A percentile compares a stretch with the other conserved stretches of the same genome.
These are phyloP conservation scores for Catamblyrhynchus diadema DNA, from an alignment of 2,797 vertebrate species.

Conservation along the genomic window DNA sequence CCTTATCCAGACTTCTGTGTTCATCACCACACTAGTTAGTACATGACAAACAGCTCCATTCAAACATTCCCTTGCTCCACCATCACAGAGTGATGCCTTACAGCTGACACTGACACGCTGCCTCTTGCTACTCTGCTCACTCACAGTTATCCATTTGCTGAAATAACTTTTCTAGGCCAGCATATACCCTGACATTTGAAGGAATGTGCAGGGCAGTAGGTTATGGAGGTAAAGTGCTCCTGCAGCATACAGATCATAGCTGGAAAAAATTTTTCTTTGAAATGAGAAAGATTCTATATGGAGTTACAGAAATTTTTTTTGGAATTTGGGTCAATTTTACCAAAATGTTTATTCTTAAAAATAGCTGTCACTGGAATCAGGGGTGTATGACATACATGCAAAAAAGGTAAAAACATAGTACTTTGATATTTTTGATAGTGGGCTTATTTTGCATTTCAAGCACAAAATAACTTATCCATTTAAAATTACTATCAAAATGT, in stretches of 20 bases:
- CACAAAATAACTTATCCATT: background rate
- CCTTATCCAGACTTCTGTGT: background rate
- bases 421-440: background rate
- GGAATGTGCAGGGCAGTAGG: background rate
- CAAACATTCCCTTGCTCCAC: background rate
- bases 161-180: background rate
- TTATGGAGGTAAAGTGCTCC: background rate
- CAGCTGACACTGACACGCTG: background rate
- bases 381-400: background rate
- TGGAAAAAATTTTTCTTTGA: background rate
- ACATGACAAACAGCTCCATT: background rate
- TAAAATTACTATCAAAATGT: background rate
- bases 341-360: background rate
- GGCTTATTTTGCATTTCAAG: background rate
- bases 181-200: background rate
- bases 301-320: background rate
- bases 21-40: background rate
- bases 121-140: background rate
- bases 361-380: background rate
- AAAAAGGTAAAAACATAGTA: background rate
- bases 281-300: background rate
- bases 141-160: background rate
- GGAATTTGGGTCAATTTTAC: background rate
- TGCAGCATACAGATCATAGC: background rate
- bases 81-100: background rate